Conservation (phyloP, 2,797 vertebrate genomes). For the Otus scops region DNA sequence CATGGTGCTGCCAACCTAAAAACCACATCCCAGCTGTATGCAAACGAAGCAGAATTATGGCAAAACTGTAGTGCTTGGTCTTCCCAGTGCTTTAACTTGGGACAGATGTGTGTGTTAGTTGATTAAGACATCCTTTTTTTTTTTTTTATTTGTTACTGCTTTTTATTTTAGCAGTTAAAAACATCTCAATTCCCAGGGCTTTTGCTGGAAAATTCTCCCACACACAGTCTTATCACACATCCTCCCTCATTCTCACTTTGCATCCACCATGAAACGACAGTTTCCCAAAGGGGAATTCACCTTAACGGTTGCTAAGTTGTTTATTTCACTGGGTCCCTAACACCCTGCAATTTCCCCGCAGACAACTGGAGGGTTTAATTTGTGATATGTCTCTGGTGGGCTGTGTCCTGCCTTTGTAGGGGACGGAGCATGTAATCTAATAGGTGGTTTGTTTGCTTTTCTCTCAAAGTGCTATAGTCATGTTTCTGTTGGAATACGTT, state of each 20-base stretch:
- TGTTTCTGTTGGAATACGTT: neutral
- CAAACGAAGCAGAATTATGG: neutral
- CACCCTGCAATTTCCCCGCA: neutral
- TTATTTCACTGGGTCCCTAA: neutral
- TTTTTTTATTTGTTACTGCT: neutral
- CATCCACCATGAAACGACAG: neutral
- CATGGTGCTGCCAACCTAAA: neutral
- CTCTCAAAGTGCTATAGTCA: neutral
- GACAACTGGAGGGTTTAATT: neutral
- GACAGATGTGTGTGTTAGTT: neutral
- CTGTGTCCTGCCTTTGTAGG: neutral
- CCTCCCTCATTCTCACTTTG: conserved; percentile 1
- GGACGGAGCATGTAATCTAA: neutral
- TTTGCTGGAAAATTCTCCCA: conserved; percentile 1
- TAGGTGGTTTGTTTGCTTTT: conserved; percentile 28
- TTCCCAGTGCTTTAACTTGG: neutral
- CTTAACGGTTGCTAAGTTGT: neutral
- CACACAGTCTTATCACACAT: neutral
- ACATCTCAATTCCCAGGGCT: neutral
- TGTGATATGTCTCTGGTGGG: neutral
- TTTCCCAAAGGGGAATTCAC: conserved; percentile 10
- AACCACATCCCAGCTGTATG: neutral
- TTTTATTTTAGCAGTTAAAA: neutral
- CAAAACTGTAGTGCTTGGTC: neutral
- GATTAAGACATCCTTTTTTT: neutral